Percentiles rank a stretch among this genome's conserved stretches.
These are phyloP conservation scores for Steinernema scapterisci DNA, from an alignment of 2,888 invertebrate species.

Conservation along the genomic window DNA sequence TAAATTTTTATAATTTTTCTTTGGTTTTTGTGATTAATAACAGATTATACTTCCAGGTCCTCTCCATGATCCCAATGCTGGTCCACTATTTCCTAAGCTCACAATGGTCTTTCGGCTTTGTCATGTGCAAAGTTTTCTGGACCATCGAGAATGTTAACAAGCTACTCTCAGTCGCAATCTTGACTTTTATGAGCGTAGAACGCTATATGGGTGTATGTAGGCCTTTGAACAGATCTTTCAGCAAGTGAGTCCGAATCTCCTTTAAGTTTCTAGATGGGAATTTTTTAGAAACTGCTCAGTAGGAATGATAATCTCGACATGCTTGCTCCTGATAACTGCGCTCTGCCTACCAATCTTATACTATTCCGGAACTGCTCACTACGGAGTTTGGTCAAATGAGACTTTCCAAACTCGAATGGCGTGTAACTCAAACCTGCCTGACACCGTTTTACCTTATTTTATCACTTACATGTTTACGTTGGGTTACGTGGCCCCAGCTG, in stretches of 20 bases:
- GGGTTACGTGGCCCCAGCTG: slow-evolving; percentile 45
- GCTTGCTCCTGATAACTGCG: neutral
- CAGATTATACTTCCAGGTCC: slow-evolving; percentile 18
- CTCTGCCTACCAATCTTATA: slow-evolving; percentile 51
- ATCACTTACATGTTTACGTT: slow-evolving; percentile 53
- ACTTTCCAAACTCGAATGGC: neutral
- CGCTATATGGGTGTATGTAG: slow-evolving; percentile 51
- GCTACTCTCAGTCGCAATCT: slow-evolving; percentile 56
- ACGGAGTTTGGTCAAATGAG: neutral
- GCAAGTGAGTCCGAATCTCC: neutral
- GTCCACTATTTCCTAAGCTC: slow-evolving; percentile 40
- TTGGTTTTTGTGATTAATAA: too few species aligned
- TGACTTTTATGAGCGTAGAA: slow-evolving; percentile 56
- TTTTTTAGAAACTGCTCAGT: too few species aligned
- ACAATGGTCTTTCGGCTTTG: slow-evolving; percentile 37
- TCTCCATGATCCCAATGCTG: slow-evolving; percentile 37
- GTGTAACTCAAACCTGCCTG: slow-evolving; percentile 44
- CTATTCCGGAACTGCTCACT: slow-evolving; percentile 43
- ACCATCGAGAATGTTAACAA: slow-evolving; percentile 57
- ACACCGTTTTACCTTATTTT: slow-evolving; percentile 43
- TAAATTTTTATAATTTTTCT: too few species aligned
- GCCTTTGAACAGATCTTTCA: slow-evolving; percentile 35
- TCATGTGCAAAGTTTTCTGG: slow-evolving; percentile 52
- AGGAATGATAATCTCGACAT: too few species aligned
- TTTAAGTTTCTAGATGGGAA: too few species aligned